Conservation (phyloP, 37 sponge, comb jelly and placozoan genomes). For the Amphimedon queenslandica region DNA sequence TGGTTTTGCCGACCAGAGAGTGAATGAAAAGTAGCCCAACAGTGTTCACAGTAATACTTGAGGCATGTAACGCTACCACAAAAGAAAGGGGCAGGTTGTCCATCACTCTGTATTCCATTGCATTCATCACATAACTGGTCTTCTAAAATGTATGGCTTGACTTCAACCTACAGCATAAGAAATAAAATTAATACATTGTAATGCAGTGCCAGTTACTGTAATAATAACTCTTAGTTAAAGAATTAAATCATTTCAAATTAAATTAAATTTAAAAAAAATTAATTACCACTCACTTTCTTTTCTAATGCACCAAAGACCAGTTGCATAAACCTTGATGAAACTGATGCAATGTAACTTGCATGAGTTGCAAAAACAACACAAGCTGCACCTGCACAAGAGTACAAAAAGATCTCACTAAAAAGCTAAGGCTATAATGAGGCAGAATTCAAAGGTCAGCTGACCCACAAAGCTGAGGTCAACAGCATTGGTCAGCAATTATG, state of each 20-base stretch:
- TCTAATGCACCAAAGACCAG: conserved; percentile 79
- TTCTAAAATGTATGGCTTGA: conserved; percentile 96
- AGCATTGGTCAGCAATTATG: conserved; percentile 1
- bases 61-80: conserved; percentile 92
- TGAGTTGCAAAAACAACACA: conserved; percentile 84
- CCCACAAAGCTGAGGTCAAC: not conserved
- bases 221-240: not conserved
- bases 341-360: conserved; percentile 86
- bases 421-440: not conserved
- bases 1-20: conserved; percentile 83
- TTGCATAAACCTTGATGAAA: conserved; percentile 90
- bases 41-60: conserved; percentile 94
- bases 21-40: conserved; percentile 96
- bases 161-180: conserved; percentile 65
- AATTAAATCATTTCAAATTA: not conserved
- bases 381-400: conserved; percentile 73
- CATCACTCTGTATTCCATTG: conserved; percentile 80
- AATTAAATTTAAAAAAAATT: not conserved
- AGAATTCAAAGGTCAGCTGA: too few species aligned
- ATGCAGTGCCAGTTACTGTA: not conserved
- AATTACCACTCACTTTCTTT: conserved; percentile 88
- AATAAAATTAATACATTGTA: not conserved
- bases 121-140: conserved; percentile 98
- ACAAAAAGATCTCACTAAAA: not conserved
- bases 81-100: conserved; percentile 94